Percentiles rank a stretch among this genome's conserved stretches.
These are phyloP conservation scores for Tenthredo scrophulariae DNA, from an alignment of 2,888 invertebrate species.

Conservation along the genomic window DNA sequence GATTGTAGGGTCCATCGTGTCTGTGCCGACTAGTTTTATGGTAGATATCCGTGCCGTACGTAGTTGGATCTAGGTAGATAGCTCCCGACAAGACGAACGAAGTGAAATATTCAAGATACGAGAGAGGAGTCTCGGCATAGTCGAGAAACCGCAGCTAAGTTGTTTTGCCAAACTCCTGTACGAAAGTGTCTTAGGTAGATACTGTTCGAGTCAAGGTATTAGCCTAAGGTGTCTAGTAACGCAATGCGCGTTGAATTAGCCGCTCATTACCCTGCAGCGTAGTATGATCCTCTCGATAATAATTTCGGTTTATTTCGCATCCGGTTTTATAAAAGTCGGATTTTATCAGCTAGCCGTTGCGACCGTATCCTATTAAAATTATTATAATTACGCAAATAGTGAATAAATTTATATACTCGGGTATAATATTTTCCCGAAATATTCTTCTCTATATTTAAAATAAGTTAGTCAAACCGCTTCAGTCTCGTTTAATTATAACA, in stretches of 20 bases:
- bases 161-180: not conserved
- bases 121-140: not conserved
- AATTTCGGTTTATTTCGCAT: not conserved
- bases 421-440: not conserved
- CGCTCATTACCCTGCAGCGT: not conserved
- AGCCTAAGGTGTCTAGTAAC: not conserved
- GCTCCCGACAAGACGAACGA: not conserved
- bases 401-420: no score
- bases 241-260: not conserved
- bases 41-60: not conserved
- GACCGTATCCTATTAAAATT: no score
- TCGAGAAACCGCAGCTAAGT: not conserved
- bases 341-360: not conserved
- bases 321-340: no score
- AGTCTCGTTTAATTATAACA: not conserved
- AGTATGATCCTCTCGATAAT: not conserved
- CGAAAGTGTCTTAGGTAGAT: not conserved
- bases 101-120: constrained; percentile 29
- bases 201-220: not conserved
- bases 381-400: not conserved
- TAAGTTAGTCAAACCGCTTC: not conserved
- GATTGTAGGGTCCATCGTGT: constrained; percentile 25
- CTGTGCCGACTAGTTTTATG: constrained; percentile 20
- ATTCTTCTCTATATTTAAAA: not conserved
- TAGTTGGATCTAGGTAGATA: not conserved